A percentile compares a stretch with the other conserved stretches of the same genome.
Conservation (phyloP, 2,797 vertebrate genomes). For the Cryptoprocta ferox region DNA sequence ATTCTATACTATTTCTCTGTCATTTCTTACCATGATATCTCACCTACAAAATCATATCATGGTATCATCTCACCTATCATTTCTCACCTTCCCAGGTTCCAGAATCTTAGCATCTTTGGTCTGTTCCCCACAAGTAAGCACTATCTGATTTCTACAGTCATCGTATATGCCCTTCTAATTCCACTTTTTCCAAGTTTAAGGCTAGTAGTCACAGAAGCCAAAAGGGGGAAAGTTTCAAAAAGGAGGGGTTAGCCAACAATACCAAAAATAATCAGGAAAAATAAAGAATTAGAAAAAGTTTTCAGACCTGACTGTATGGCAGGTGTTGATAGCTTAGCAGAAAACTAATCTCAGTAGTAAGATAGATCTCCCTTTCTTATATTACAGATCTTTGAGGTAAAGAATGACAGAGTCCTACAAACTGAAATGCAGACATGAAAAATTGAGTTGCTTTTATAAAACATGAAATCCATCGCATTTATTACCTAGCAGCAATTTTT, state of each 20-base stretch:
- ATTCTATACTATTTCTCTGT: background rate
- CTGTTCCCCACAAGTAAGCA: background rate
- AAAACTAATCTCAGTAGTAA: background rate
- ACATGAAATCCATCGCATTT: background rate
- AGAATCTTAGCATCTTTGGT: background rate
- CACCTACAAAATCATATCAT: background rate
- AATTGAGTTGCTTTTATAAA: background rate
- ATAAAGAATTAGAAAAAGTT: background rate
- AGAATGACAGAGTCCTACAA: background rate
- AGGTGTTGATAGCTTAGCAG: background rate
- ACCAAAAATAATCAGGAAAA: background rate
- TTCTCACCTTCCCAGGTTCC: background rate
- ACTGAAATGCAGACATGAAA: background rate
- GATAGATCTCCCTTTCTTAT: background rate
- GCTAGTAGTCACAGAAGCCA: background rate
- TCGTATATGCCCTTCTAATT: background rate
- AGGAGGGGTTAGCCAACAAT: background rate
- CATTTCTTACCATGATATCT: background rate
- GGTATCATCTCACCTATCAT: background rate
- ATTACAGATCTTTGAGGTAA: background rate
- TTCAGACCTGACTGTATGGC: background rate
- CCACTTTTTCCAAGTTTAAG: background rate
- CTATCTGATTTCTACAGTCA: background rate
- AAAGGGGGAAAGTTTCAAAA: background rate
- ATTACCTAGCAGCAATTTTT: background rate